Conservation (phyloP, 1,140 invertebrate genomes). For the Drosophila kohkoa region DNA sequence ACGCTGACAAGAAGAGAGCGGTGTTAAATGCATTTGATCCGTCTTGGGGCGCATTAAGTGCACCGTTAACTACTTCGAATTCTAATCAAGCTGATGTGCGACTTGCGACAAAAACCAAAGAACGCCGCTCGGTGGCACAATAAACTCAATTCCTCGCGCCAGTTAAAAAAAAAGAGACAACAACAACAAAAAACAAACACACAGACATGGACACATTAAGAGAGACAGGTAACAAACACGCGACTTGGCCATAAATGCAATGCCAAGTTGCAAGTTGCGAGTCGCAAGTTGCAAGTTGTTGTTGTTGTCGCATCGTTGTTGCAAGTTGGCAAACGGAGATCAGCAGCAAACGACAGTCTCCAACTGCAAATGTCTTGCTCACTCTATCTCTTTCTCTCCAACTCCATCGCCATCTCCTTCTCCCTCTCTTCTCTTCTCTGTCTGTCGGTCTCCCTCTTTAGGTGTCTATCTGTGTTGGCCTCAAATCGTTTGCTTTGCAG, state of each 20-base stretch:
- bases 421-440: neutral
- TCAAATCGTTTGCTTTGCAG: conserved; percentile 61
- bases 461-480: conserved; percentile 47
- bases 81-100: conserved; percentile 81
- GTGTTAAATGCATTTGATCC: conserved; percentile 76
- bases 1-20: conserved; percentile 26
- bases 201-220: conserved; percentile 41
- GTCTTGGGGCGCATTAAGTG: conserved; percentile 76
- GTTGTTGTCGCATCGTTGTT: conserved; percentile 35
- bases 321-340: conserved; percentile 42
- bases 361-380: too few species aligned
- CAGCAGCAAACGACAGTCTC: conserved; percentile 3
- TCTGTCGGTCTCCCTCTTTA: conserved; percentile 24
- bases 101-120: conserved; percentile 58
- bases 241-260: conserved; percentile 79
- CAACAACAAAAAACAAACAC: conserved; percentile 23
- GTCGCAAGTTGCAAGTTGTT: conserved; percentile 33
- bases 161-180: conserved; percentile 32
- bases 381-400: too few species aligned
- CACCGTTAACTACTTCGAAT: conserved; percentile 80
- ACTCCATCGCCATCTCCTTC: conserved; percentile 6
- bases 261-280: conserved; percentile 60
- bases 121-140: conserved; percentile 72
- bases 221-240: conserved; percentile 65
- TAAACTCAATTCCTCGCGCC: conserved; percentile 74